These are phyloP conservation scores for Actinia equina DNA, from an alignment of 64 coral and sea anemone species.

Conservation along the genomic window DNA sequence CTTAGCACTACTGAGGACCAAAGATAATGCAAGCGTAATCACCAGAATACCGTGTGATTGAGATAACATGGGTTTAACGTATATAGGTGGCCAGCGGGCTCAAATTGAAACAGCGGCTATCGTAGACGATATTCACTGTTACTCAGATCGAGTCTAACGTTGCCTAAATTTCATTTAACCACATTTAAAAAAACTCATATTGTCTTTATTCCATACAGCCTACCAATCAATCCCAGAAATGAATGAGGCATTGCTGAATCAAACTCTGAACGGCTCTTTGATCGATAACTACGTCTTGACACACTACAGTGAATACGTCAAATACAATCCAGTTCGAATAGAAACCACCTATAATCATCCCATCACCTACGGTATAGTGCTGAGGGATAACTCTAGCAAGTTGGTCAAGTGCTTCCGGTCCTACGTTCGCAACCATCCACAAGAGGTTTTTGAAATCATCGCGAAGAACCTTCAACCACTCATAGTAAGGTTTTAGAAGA, in stretches of 20 bases:
- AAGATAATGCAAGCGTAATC: too few relatives aligned
- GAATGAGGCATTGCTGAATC: constrained; percentile 18
- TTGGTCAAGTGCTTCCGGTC: constrained; percentile 65
- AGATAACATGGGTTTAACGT: neutral
- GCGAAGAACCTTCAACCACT: constrained; percentile 73
- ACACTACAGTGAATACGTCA: constrained; percentile 67
- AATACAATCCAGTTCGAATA: constrained; percentile 54
- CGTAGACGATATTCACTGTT: too few relatives aligned
- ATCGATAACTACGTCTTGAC: constrained; percentile 93
- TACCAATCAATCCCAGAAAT: constrained; percentile 40
- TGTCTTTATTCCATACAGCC: neutral
- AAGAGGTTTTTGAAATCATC: constrained; percentile 95
- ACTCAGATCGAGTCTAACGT: too few relatives aligned
- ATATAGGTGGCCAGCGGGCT: too few relatives aligned
- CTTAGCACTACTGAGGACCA: too few relatives aligned
- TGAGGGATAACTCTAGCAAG: constrained; percentile 53
- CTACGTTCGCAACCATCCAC: constrained; percentile 83
- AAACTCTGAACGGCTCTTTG: constrained; percentile 64
- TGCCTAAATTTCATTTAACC: too few relatives aligned
- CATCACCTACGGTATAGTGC: constrained; percentile 78
- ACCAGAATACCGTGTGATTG: too few relatives aligned
- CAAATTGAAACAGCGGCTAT: too few relatives aligned
- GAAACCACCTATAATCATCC: constrained; percentile 85
- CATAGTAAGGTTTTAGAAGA: constrained; percentile 33
- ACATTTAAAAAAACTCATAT: neutral